These are phyloP conservation scores for Gymnocheta viridis DNA, from an alignment of 2,888 invertebrate species.

Conservation along the genomic window DNA sequence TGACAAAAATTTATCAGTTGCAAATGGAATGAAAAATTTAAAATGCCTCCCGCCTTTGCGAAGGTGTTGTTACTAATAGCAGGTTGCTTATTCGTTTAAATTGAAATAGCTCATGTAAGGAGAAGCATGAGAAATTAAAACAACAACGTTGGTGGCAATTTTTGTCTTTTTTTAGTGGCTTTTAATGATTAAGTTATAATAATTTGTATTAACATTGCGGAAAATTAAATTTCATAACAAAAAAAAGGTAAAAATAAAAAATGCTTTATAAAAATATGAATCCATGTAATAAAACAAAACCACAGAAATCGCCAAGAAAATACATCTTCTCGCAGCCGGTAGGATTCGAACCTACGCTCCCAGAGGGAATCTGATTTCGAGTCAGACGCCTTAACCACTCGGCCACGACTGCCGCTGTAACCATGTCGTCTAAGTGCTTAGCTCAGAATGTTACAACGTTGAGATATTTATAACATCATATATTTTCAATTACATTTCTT, in stretches of 20 bases:
- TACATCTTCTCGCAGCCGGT: conserved; percentile 91
- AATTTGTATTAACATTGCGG: too few relatives aligned
- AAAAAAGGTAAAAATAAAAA: too few relatives aligned
- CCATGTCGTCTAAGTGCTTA: too few relatives aligned
- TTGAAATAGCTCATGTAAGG: background rate
- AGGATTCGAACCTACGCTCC: conserved; percentile 94
- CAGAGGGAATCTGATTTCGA: conserved; percentile 87
- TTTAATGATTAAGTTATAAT: background rate
- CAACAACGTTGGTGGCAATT: conserved; percentile 9
- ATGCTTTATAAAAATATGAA: too few relatives aligned
- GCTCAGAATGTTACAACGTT: too few relatives aligned
- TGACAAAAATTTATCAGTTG: background rate
- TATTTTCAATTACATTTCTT: too few relatives aligned
- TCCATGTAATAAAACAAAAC: too few relatives aligned
- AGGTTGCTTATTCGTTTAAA: background rate
- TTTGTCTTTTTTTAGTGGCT: background rate
- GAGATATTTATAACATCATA: too few relatives aligned
- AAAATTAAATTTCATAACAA: too few relatives aligned
- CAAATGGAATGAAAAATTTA: background rate
- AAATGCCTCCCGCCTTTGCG: background rate
- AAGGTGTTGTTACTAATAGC: background rate
- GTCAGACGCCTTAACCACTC: conserved; percentile 83
- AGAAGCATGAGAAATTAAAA: background rate
- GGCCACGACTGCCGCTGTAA: conserved; percentile 83
- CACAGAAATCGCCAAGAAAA: too few relatives aligned